Conservation (phyloP, 2,888 invertebrate species). For the Petrophora chlorosata region DNA sequence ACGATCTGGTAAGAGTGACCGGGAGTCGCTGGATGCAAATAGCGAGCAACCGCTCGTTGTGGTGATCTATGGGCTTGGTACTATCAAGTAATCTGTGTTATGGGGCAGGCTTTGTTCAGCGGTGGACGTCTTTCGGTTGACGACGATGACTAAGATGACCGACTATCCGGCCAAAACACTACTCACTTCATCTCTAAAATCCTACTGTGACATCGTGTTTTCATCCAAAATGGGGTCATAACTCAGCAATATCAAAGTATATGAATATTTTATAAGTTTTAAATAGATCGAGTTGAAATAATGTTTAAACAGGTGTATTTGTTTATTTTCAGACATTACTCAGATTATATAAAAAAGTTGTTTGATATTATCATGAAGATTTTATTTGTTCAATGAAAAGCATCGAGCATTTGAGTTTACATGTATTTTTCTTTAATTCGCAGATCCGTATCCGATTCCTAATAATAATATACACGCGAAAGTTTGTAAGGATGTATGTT, state of each 20-base stretch:
- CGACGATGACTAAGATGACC: background rate
- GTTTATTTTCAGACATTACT: slow-evolving; percentile 9
- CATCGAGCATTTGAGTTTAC: background rate
- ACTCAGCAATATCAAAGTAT: slow-evolving; percentile 13
- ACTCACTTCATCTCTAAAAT: background rate
- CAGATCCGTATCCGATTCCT: too few relatives aligned
- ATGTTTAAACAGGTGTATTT: slow-evolving; percentile 23
- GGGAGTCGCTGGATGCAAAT: too few relatives aligned
- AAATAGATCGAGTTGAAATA: slow-evolving; percentile 14
- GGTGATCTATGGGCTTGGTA: too few relatives aligned
- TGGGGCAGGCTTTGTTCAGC: background rate
- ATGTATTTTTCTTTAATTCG: slow-evolving; percentile 1
- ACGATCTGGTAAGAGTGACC: too few relatives aligned
- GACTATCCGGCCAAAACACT: background rate
- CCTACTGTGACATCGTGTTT: slow-evolving; percentile 13
- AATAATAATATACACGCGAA: too few relatives aligned
- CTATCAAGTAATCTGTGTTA: background rate
- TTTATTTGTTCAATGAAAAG: slow-evolving; percentile 16
- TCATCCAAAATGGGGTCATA: slow-evolving; percentile 6
- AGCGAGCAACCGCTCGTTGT: too few relatives aligned
- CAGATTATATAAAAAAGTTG: slow-evolving; percentile 4
- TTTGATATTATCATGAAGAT: slow-evolving; percentile 1
- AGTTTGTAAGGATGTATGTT: too few relatives aligned
- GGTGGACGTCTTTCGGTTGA: background rate
- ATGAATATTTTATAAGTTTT: slow-evolving; percentile 14